Evolutionary conservation across 2,797 vertebrate species (phyloP).

Genomic region (Brachyalestes nurse): DNA sequence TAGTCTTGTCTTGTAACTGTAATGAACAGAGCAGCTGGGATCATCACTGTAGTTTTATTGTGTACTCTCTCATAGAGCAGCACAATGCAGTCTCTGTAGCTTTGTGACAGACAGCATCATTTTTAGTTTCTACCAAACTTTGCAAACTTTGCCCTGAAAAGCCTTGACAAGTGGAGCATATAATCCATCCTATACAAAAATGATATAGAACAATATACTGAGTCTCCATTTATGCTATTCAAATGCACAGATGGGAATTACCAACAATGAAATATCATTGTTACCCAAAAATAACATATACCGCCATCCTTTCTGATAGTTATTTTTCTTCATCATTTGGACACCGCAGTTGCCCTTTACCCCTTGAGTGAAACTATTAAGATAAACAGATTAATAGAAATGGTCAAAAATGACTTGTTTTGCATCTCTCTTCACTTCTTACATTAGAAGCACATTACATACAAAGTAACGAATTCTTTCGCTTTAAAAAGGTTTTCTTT

Average conservation of each 20-base stretch:
- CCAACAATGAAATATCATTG: not conserved
- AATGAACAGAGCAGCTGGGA: constrained; percentile 3
- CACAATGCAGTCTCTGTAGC: constrained; percentile 1
- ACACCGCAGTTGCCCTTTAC: not conserved
- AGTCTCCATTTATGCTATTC: not conserved
- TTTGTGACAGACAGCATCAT: not conserved
- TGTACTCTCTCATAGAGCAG: not conserved
- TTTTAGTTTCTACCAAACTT: constrained; percentile 11
- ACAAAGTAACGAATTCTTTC: too few relatives aligned
- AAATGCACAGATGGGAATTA: not conserved
- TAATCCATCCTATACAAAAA: not conserved
- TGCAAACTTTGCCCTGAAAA: not conserved
- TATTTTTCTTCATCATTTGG: not conserved
- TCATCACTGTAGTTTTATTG: not conserved
- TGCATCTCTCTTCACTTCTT: too few relatives aligned
- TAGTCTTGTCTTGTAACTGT: not conserved
- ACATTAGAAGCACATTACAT: too few relatives aligned
- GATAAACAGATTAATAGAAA: not conserved
- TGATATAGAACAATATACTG: not conserved
- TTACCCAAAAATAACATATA: too few relatives aligned
- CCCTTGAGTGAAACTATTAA: not conserved
- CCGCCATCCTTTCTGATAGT: not conserved
- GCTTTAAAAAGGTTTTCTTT: too few relatives aligned
- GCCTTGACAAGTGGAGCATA: not conserved
- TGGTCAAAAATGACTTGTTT: too few relatives aligned